These are phyloP conservation scores for Leiothrix lutea DNA, from an alignment of 2,113 vertebrate species.

Conservation along the genomic window DNA sequence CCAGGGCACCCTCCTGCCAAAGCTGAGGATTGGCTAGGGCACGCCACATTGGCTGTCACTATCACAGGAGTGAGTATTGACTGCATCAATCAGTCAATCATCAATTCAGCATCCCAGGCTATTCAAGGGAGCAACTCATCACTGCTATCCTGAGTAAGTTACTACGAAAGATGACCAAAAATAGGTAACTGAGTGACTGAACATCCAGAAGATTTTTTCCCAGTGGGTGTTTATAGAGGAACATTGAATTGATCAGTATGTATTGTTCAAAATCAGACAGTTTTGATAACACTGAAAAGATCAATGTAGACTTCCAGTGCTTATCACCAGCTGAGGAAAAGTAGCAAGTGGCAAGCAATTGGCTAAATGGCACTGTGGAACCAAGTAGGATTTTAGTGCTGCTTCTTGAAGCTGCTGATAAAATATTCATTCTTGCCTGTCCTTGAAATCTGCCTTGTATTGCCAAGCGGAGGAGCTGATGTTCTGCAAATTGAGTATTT, in stretches of 20 bases:
- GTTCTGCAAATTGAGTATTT: conserved; percentile 21
- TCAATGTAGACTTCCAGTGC: not conserved
- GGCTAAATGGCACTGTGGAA: not conserved
- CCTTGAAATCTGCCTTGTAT: conserved; percentile 12
- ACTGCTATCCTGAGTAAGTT: not conserved
- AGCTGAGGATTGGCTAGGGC: not conserved
- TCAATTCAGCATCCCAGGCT: not conserved
- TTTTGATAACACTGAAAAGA: not conserved
- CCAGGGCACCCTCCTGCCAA: not conserved
- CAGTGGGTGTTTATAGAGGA: not conserved
- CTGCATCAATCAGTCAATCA: not conserved
- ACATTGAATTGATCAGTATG: not conserved
- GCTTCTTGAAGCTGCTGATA: not conserved
- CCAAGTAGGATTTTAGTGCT: not conserved
- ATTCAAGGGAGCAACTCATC: not conserved
- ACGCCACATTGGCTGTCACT: not conserved
- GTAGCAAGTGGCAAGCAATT: not conserved
- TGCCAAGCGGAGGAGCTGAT: conserved; percentile 53
- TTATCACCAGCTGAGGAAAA: not conserved
- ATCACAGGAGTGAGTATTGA: not conserved
- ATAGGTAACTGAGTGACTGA: not conserved
- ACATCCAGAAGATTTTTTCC: not conserved
- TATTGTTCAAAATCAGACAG: not conserved
- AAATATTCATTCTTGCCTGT: not conserved
- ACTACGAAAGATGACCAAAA: not conserved